These are phyloP conservation scores for Drosophila fuyamai DNA, from an alignment of 1,140 invertebrate species.

Conservation along the genomic window DNA sequence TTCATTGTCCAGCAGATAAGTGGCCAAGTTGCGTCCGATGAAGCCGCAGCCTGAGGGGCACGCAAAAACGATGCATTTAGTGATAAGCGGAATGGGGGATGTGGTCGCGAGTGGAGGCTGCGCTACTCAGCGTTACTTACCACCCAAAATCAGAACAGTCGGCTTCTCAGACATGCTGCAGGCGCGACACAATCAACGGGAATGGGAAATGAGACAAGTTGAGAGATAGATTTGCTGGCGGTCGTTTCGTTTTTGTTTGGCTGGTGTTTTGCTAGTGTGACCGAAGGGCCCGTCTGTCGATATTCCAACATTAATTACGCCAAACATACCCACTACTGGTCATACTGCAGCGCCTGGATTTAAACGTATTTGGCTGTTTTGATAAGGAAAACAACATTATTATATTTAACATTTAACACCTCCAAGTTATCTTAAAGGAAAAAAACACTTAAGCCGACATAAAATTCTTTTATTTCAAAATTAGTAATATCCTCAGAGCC, in stretches of 20 bases:
- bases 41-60: slow-evolving; percentile 91
- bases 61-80: slow-evolving; percentile 18
- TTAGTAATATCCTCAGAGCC: too few species aligned
- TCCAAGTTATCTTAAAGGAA: too few species aligned
- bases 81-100: slow-evolving; percentile 30
- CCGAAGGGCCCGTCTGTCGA: not conserved
- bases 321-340: not conserved
- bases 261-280: slow-evolving; percentile 9
- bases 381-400: too few species aligned
- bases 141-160: slow-evolving; percentile 80
- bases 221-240: slow-evolving; percentile 27
- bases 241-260: slow-evolving; percentile 27
- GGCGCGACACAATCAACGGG: slow-evolving; percentile 28
- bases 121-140: slow-evolving; percentile 51
- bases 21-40: slow-evolving; percentile 94
- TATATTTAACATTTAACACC: too few species aligned
- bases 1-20: slow-evolving; percentile 92
- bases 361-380: not conserved
- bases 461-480: too few species aligned
- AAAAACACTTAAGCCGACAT: too few species aligned
- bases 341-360: not conserved
- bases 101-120: slow-evolving; percentile 4
- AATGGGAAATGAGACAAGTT: slow-evolving; percentile 47
- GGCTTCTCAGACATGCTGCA: slow-evolving; percentile 82
- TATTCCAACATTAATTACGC: not conserved